Evolutionary conservation across 2,888 invertebrate genomes (phyloP), one percentile per base, ranked within the genome.

Genomic region (Aproaerema taeniolella): DNA sequence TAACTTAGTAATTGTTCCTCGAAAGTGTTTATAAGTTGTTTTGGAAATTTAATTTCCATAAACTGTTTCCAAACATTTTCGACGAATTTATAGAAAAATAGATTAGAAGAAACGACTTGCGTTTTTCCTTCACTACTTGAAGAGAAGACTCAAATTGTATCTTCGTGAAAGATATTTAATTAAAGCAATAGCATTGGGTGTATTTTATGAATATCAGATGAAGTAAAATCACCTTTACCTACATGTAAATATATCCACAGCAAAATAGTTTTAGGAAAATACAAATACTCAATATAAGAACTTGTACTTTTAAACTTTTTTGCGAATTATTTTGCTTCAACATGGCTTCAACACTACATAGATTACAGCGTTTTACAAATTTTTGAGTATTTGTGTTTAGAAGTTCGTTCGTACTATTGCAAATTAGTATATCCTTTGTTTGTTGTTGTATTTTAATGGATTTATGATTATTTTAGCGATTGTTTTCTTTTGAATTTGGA

Each of bases 391-490:
- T 85, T 83, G 86, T 83, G 77, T 83, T 83, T 67, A 52, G 7
- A 53, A 54, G 55, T n/a, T n/a, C n/a, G 59, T 50, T 63, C 32
- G 40, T 62, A 60, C 58, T 62, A 54, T 66, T 64, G 53, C 59
- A 61, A 63, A 62, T 63, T 70, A 68, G 70, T 62, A 65, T 74
- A 75, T 73, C 4, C 20, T 20, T 78, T 75, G 80, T 85, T 80
- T 82, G 80, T 85, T 85, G 77, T 83, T 83, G 73, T 77, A 83
- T 78, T 79, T 77, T 77, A 78, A 80, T 81, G 75, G 80, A 80
- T 80, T 67, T 69, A 73, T 72, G 64, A 72, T 67, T 76, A 74
- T 77, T 71, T 78, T 68, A 63, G 74, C 60, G 61, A 66, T 78
- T 74, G 66, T 75, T 75, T 62, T 50, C 57, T 66, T 62, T 56